These are phyloP conservation scores for Mormyrus proboscirostris DNA, from an alignment of 2,797 vertebrate species.

Conservation along the genomic window DNA sequence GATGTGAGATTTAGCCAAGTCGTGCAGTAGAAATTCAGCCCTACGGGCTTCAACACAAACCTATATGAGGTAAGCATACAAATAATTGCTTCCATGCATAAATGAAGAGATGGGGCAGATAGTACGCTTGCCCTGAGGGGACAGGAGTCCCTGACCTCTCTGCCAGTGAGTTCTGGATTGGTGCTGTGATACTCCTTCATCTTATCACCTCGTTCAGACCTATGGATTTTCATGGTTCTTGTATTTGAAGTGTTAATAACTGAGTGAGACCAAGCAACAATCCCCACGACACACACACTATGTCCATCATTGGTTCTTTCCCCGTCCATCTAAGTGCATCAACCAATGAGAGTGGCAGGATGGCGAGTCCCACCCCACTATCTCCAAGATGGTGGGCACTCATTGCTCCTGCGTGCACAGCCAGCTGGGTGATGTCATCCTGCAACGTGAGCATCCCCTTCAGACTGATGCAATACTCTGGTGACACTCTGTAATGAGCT, in stretches of 20 bases:
- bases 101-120: not conserved
- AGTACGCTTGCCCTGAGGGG: no score
- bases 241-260: slow-evolving; percentile 13
- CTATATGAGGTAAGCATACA: not conserved
- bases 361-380: not conserved
- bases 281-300: not conserved
- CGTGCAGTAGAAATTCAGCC: not conserved
- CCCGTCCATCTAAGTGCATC: not conserved
- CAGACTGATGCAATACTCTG: slow-evolving; percentile 60
- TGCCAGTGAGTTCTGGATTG: not conserved
- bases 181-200: not conserved
- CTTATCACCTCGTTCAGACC: not conserved
- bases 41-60: not conserved
- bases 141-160: not conserved
- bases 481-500: slow-evolving; percentile 57
- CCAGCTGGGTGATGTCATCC: slow-evolving; percentile 59
- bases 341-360: slow-evolving; percentile 17
- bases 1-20: not conserved
- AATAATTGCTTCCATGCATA: not conserved
- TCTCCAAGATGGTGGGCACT: slow-evolving; percentile 30
- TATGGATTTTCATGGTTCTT: not conserved
- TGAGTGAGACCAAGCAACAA: not conserved
- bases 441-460: slow-evolving; percentile 55
- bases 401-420: slow-evolving; percentile 37
- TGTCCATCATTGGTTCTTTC: not conserved